Evolutionary conservation across 2,113 vertebrate genomes (phyloP).

Genomic region (Pterocles burchelli): DNA sequence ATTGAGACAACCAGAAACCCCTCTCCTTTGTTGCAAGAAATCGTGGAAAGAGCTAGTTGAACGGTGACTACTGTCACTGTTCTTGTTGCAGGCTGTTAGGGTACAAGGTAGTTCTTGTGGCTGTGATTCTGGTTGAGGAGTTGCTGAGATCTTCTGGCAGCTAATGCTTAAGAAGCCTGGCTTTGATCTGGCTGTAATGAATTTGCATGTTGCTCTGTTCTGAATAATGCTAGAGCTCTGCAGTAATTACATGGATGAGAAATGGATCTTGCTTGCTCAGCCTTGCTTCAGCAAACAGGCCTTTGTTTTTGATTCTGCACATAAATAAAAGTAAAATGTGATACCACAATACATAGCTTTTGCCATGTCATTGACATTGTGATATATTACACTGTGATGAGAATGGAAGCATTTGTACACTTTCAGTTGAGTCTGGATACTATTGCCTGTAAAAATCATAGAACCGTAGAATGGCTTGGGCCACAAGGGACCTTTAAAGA

Average conservation of each 20-base stretch:
- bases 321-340: background rate
- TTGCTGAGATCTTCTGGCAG: background rate
- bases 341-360: background rate
- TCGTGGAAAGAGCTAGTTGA: background rate
- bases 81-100: background rate
- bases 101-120: background rate
- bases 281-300: background rate
- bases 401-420: background rate
- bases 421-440: background rate
- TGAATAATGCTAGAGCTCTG: background rate
- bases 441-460: background rate
- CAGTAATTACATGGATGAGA: background rate
- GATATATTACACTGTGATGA: background rate
- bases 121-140: background rate
- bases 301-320: background rate
- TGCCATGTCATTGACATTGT: background rate
- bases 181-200: background rate
- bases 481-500: background rate
- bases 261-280: background rate
- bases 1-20: background rate
- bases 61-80: background rate
- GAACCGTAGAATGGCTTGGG: background rate
- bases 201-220: background rate
- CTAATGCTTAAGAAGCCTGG: background rate
- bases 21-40: background rate